Evolutionary conservation across 1,140 invertebrate genomes (phyloP), one percentile per base, ranked within the genome.

Genomic region (Diuraphis noxia): DNA sequence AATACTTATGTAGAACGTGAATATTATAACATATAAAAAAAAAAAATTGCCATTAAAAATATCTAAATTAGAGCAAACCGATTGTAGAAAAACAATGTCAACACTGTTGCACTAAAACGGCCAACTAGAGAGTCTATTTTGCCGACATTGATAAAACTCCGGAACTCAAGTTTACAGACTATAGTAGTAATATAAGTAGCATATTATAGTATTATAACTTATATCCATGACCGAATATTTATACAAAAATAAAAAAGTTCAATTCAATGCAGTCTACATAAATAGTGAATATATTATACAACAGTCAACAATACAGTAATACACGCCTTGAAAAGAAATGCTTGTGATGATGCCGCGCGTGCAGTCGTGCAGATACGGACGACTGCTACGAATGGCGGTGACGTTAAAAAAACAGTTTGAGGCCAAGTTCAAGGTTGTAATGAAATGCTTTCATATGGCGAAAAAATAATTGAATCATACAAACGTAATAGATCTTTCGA

Each of bases 401-500:
- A 90, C 30, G 21, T 77, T 90, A 90, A 43, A 89, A n/a, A 86
- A 43, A 41, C 77, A 7, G 72, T 52, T 72, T 82, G 34, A 81
- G 77, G 72, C 34, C 89, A 91, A 91, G 89, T 91, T 91, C 89
- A 91, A 91, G 77, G 89, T 79, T 77, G 13, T 56, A 82, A 30
- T 30, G 77, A 81, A 91, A 91, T 91, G 34, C 89, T 91, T 82
- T 91, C 89, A 82, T 91, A 46, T 40, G 36, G 77, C 77, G 36
- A 91, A 91, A 81, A 91, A 25, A 82, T n/a, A 91, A 46, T 81
- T 81, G 46, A 49, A 91, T 46, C 43, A 38, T 52, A 19, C 81
- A 88, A 90, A 90, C 41, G 63, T 82, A 46, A 49, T 91, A 81
- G 9, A 81, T 36, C 77, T 36, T n/a, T 49, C 89, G 34, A 77